phyloP scores from a whole-genome alignment of 2,888 invertebrate species.

The Chymomyza amoena region DNA sequence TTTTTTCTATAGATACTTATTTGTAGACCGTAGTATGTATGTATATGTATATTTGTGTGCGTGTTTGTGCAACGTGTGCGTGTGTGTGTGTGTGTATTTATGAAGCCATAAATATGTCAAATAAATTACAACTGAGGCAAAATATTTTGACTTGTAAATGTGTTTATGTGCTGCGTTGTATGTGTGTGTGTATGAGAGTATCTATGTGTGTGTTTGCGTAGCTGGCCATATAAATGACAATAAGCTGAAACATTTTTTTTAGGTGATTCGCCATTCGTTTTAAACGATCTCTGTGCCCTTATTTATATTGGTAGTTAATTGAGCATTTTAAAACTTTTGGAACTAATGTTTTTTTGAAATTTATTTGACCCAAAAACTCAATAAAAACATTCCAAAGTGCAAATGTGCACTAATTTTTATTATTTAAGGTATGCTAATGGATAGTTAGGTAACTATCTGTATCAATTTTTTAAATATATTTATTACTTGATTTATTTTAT shows the following conservation, averaged over 20 bases:
- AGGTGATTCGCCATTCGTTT: neutral
- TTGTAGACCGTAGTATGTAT: neutral
- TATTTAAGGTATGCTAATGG: too few species aligned
- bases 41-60: neutral
- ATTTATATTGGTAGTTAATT: too few species aligned
- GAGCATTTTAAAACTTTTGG: too few species aligned
- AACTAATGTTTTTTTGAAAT: too few species aligned
- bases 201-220: constrained; percentile 28
- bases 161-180: constrained; percentile 14
- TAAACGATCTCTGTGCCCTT: neutral
- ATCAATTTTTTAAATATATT: too few species aligned
- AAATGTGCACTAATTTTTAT: too few species aligned
- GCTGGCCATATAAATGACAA: constrained; percentile 52
- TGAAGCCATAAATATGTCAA: constrained; percentile 73
- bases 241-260: constrained; percentile 30
- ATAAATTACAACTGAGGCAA: constrained; percentile 72
- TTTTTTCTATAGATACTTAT: constrained; percentile 39
- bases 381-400: too few species aligned
- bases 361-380: too few species aligned
- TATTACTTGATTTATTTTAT: too few species aligned
- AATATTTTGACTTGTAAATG: constrained; percentile 69
- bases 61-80: neutral
- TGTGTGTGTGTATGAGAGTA: neutral
- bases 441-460: too few species aligned
- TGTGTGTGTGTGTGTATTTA: constrained; percentile 62